These are phyloP conservation scores for Cheilosia vulpina DNA, from an alignment of 2,888 invertebrate genomes.

Conservation along the genomic window DNA sequence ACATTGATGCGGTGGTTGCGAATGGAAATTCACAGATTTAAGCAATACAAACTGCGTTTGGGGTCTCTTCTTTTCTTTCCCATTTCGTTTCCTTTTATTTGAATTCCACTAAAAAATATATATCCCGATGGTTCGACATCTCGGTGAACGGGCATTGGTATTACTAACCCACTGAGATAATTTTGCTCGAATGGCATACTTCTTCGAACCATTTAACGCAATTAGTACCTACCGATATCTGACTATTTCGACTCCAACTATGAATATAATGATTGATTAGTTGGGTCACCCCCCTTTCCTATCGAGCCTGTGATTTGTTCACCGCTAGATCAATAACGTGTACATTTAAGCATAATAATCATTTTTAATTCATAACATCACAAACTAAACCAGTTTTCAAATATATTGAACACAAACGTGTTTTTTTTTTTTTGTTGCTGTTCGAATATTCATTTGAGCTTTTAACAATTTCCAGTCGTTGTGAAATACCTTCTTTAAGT, in stretches of 20 bases:
- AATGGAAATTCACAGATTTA: too few relatives aligned
- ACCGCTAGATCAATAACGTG: conserved; percentile 1
- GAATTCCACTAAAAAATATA: too few relatives aligned
- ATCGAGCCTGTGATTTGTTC: conserved; percentile 19
- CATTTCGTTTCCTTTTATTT: too few relatives aligned
- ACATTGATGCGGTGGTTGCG: too few relatives aligned
- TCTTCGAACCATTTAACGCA: neutral
- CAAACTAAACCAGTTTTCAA: conserved; percentile 32
- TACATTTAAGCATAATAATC: neutral
- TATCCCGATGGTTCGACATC: too few relatives aligned
- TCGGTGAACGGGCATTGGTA: too few relatives aligned
- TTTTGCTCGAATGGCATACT: neutral
- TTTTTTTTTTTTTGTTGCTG: conserved; percentile 9
- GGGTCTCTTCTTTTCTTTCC: too few relatives aligned
- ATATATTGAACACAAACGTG: conserved; percentile 36
- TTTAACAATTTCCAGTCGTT: conserved; percentile 25
- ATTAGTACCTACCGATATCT: neutral
- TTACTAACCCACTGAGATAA: too few relatives aligned
- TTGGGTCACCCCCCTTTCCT: conserved; percentile 10
- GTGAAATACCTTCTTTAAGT: conserved; percentile 26
- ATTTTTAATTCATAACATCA: neutral
- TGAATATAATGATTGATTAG: neutral
- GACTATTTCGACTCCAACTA: neutral
- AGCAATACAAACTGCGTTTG: too few relatives aligned
- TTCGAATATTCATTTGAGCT: conserved; percentile 30